Base-by-base conservation (phyloP, 2,797 vertebrate species). In the Arnoldichthys spilopterus region DNA sequence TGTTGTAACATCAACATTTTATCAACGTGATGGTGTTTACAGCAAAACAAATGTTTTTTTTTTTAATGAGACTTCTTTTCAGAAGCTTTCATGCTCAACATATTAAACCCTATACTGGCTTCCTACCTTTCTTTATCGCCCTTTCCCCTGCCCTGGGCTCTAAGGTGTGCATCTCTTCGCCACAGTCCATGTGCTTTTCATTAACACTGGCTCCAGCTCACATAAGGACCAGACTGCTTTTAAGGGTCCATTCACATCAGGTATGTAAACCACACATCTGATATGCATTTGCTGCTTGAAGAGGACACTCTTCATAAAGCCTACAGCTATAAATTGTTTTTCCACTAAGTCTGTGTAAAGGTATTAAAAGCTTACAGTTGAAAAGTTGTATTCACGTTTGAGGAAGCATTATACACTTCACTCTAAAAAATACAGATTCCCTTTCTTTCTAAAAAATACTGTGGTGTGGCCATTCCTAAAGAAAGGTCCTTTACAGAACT, bases 191-290 rank as follows among this genome's bases (percentile, higher is more conserved):
- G 30, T 78, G 83, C 66, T 51, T 68, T 74, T 74, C 54, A 83
- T 79, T 83, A 83, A 32, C 67, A 53, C 45, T 30, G 49, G 73
- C 72, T 62, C 68, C 51, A 61, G 37, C 66, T 72, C 47, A 70
- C 54, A 70, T 72, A 37, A 63, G 20, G 43, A 76, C n/a, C 76
- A 76, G 79, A 81, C 47, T 9, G 61, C 59, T 20, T 26, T 77
- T 40, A 82, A 79, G 78, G 79, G 71, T 61, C 71, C 79, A 71
- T 76, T 84, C 82, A 81, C 86, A 87, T 84, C 85, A 88, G 85
- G 71, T 74, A 80, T 72, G 77, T n/a, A 66, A 63, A 63, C 76
- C 73, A 63, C 82, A 81, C 85, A 84, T 85, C 73, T 80, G 85
- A 82, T 82, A 18, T 67, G 49, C 62, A 78, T 77, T 70, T 76